phyloP scores from a whole-genome alignment of 2,797 vertebrate genomes.

The Argentina silus region DNA sequence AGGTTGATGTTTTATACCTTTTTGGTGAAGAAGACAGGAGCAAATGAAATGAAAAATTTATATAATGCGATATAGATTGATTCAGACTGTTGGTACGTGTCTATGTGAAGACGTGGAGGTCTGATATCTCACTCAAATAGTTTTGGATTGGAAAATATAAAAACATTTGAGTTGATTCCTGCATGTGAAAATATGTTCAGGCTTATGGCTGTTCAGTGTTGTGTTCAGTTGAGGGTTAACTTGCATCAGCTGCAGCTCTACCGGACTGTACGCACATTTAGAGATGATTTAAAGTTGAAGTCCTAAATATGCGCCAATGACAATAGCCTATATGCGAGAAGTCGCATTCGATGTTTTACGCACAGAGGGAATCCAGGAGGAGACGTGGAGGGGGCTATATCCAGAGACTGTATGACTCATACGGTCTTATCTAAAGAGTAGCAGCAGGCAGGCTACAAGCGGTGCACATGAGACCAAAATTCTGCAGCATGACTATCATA shows the following conservation, averaged over 20 bases:
- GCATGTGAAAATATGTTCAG: too few species aligned
- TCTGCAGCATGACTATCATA: constrained; percentile 66
- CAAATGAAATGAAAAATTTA: too few species aligned
- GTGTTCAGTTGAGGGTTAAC: too few species aligned
- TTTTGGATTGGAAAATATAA: too few species aligned
- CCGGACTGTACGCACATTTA: neutral
- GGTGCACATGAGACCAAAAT: constrained; percentile 12
- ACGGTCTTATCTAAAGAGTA: constrained; percentile 73
- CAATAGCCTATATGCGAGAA: constrained; percentile 3
- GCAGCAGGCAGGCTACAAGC: constrained; percentile 47
- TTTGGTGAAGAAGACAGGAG: too few species aligned
- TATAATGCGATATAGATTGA: too few species aligned
- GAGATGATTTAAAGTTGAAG: neutral
- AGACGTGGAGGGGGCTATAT: constrained; percentile 56
- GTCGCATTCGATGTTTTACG: constrained; percentile 36
- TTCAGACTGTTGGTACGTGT: too few species aligned
- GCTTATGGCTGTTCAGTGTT: too few species aligned
- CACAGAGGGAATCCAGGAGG: constrained; percentile 41
- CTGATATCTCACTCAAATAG: too few species aligned
- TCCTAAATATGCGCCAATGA: neutral
- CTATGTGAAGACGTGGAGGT: too few species aligned
- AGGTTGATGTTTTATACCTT: neutral
- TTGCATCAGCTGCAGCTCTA: neutral
- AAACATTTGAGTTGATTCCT: too few species aligned
- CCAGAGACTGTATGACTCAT: constrained; percentile 76